phyloP scores from a whole-genome alignment of 2,797 vertebrate species.

The Spatula clypeata region DNA sequence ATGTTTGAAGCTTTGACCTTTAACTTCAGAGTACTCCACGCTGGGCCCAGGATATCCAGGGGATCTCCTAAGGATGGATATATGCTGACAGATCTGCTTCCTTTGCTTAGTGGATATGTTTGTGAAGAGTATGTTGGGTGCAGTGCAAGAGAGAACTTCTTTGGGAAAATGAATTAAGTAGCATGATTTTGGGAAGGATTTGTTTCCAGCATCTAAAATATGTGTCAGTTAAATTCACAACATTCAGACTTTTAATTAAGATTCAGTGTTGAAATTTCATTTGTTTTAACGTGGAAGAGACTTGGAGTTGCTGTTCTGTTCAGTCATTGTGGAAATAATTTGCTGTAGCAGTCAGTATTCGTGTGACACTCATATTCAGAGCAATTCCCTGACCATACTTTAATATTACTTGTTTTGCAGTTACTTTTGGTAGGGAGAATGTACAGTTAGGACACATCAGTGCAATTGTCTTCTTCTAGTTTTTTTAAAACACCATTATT shows the following conservation, averaged over 20 bases:
- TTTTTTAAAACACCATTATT: background rate
- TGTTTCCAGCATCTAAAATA: background rate
- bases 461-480: background rate
- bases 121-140: background rate
- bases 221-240: background rate
- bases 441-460: background rate
- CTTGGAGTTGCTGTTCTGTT: background rate
- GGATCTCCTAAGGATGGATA: background rate
- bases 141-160: background rate
- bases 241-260: background rate
- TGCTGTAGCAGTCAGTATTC: background rate
- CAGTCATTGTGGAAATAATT: accelerated
- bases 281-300: background rate
- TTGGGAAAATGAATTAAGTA: background rate
- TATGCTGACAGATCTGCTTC: background rate
- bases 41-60: background rate
- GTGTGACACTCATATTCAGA: background rate
- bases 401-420: background rate
- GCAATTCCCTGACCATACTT: background rate
- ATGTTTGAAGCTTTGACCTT: background rate
- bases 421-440: background rate
- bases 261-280: background rate
- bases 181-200: background rate
- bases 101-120: background rate
- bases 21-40: background rate